phyloP scores from a whole-genome alignment of 1,140 invertebrate species.

The Tachypleus tridentatus region DNA sequence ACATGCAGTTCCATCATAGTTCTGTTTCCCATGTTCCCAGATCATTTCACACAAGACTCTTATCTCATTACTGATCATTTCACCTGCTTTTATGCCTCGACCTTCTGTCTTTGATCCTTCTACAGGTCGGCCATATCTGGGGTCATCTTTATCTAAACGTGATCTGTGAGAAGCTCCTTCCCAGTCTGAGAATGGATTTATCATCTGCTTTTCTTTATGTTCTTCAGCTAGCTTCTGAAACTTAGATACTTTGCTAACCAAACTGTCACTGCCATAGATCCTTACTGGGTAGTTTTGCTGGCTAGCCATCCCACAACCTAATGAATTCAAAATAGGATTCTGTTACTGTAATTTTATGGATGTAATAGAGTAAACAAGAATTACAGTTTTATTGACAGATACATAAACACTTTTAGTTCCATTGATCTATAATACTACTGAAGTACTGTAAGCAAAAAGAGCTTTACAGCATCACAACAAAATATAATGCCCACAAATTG shows the following conservation, averaged over 20 bases:
- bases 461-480: no score
- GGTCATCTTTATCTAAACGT: conserved; percentile 47
- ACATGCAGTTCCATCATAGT: conserved; percentile 40
- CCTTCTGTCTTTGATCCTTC: conserved; percentile 81
- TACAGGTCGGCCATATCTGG: conserved; percentile 52
- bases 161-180: conserved; percentile 47
- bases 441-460: no score
- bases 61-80: conserved; percentile 77
- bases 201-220: conserved; percentile 51
- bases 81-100: conserved; percentile 75
- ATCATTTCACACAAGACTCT: conserved; percentile 84
- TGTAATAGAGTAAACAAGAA: no score
- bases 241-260: conserved; percentile 54
- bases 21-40: conserved; percentile 58
- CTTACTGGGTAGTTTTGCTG: conserved; percentile 6
- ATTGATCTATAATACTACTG: no score
- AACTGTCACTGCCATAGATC: conserved; percentile 21
- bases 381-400: no score
- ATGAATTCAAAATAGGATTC: no score
- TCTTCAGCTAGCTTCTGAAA: conserved; percentile 57
- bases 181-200: conserved; percentile 55
- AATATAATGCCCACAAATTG: no score
- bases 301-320: no score
- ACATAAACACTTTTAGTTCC: no score
- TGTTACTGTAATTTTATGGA: no score